These are phyloP conservation scores for Strigamia transsilvanica DNA, from an alignment of 2,888 invertebrate genomes.

Conservation along the genomic window DNA sequence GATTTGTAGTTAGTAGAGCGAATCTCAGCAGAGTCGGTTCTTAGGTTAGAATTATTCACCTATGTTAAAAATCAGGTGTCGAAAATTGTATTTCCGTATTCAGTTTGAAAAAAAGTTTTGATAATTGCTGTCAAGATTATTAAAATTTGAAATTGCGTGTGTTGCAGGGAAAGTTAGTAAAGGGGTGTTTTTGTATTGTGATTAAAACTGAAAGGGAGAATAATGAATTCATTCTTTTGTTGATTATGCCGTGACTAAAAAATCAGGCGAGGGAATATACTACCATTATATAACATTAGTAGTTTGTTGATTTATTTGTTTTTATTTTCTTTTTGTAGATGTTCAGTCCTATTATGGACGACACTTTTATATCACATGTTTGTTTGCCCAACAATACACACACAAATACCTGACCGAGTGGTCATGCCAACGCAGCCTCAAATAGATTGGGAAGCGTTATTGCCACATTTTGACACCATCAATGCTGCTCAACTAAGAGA, in stretches of 20 bases:
- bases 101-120: neutral
- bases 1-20: constrained; percentile 16
- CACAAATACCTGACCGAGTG: constrained; percentile 28
- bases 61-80: neutral
- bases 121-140: neutral
- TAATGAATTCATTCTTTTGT: neutral
- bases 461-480: neutral
- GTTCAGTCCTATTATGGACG: neutral
- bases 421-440: constrained; percentile 43
- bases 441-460: constrained; percentile 28
- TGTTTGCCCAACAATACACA: neutral
- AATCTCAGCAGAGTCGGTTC: neutral
- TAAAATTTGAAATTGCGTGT: neutral
- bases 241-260: constrained; percentile 10
- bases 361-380: neutral
- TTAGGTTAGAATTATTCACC: constrained; percentile 21
- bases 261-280: neutral
- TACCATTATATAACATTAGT: neutral
- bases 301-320: neutral
- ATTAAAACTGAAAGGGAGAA: neutral
- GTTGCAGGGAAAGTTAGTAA: neutral
- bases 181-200: neutral
- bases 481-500: neutral
- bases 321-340: neutral
- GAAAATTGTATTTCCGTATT: neutral